Evolutionary conservation across 1,140 invertebrate genomes (phyloP).

Genomic region (Coptotermes formosanus): DNA sequence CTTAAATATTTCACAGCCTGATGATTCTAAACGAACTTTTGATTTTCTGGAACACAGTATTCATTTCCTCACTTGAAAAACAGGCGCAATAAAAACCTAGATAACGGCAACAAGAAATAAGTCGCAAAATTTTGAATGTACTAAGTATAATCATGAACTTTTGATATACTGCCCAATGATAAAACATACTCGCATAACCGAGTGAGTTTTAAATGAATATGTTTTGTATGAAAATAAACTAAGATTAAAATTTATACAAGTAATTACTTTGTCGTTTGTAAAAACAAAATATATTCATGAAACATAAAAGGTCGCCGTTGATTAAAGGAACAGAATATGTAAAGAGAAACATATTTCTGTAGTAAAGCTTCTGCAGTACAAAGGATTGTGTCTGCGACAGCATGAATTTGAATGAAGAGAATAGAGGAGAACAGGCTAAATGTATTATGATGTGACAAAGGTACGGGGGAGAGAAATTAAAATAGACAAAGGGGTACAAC

Average conservation of each 20-base stretch:
- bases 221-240: not conserved
- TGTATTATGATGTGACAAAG: constrained; percentile 9
- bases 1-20: no score
- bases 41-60: no score
- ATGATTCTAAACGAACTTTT: no score
- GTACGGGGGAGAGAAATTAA: not conserved
- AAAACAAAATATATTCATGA: not conserved
- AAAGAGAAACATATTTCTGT: constrained; percentile 13
- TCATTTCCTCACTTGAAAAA: no score
- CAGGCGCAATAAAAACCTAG: no score
- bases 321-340: not conserved
- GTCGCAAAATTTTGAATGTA: not conserved
- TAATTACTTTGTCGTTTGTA: constrained; percentile 17
- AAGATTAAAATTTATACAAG: constrained; percentile 1
- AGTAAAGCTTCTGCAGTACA: constrained; percentile 7
- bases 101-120: not conserved
- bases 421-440: not conserved
- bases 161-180: not conserved
- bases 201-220: not conserved
- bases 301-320: not conserved
- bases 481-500: not conserved
- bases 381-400: constrained; percentile 14
- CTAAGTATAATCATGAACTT: not conserved
- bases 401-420: constrained; percentile 3
- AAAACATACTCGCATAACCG: not conserved